Evolutionary conservation across 2,797 vertebrate species (phyloP).

Genomic region (Falco peregrinus): DNA sequence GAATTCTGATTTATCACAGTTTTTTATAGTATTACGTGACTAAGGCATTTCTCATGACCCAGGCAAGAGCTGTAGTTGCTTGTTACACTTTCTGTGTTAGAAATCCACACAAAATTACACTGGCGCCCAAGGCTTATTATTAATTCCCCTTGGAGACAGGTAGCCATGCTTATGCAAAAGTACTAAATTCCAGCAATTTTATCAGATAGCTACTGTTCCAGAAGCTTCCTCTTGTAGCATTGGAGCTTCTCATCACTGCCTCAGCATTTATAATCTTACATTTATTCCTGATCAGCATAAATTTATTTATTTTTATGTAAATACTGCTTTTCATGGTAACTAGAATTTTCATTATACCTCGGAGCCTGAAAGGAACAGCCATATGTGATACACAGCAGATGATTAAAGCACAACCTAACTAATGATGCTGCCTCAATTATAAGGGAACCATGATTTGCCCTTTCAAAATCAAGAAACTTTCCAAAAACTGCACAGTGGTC

Average conservation of each 20-base stretch:
- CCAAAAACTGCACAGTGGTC: background rate
- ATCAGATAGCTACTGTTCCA: background rate
- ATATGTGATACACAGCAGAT: background rate
- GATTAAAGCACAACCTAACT: background rate
- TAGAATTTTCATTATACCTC: background rate
- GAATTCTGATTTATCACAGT: background rate
- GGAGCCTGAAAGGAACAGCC: background rate
- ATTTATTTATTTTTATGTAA: background rate
- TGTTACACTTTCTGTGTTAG: background rate
- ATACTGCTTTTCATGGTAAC: background rate
- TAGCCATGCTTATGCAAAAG: background rate
- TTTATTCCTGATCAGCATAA: background rate
- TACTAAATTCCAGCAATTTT: background rate
- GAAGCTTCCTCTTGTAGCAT: background rate
- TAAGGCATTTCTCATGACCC: background rate
- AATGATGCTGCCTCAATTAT: background rate
- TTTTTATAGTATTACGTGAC: background rate
- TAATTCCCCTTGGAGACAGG: background rate
- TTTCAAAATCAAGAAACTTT: background rate
- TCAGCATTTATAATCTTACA: background rate
- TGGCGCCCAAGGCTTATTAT: background rate
- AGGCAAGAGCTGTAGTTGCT: background rate
- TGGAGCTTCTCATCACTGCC: background rate
- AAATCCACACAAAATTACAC: background rate
- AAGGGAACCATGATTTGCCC: background rate